Evolutionary conservation across 2,113 vertebrate genomes (phyloP).

Genomic region (Channa argus): DNA sequence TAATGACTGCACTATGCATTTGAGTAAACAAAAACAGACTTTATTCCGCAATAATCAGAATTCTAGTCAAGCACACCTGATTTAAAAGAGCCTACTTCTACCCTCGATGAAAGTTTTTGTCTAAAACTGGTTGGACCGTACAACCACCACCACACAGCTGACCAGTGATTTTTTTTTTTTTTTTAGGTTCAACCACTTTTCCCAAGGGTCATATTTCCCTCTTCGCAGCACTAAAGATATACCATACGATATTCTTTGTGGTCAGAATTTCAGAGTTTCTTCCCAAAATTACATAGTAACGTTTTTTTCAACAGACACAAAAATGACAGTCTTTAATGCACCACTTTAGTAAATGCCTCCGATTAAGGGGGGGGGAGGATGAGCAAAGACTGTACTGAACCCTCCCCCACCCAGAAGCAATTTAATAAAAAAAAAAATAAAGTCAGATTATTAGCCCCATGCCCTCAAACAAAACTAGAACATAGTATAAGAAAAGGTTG

Average conservation of each 20-base stretch:
- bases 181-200: slow-evolving; percentile 23
- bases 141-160: slow-evolving; percentile 38
- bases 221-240: slow-evolving; percentile 39
- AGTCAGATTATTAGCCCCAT: slow-evolving; percentile 33
- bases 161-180: slow-evolving; percentile 18
- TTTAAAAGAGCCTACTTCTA: slow-evolving; percentile 45
- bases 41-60: slow-evolving; percentile 6
- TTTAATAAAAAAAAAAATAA: slow-evolving; percentile 15
- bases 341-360: slow-evolving; percentile 62
- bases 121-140: slow-evolving; percentile 9
- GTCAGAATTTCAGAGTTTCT: slow-evolving; percentile 56
- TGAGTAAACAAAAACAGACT: slow-evolving; percentile 43
- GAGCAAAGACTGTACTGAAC: slow-evolving; percentile 40
- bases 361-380: slow-evolving; percentile 19
- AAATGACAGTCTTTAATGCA: slow-evolving; percentile 59
- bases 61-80: slow-evolving; percentile 32
- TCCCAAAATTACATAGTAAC: slow-evolving; percentile 63
- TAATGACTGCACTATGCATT: slow-evolving; percentile 46
- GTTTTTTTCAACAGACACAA: slow-evolving; percentile 41
- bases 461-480: slow-evolving; percentile 42
- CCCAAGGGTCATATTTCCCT: slow-evolving; percentile 38
- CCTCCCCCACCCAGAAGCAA: slow-evolving; percentile 14
- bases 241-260: slow-evolving; percentile 40
- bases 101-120: slow-evolving; percentile 20
- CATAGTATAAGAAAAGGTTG: slow-evolving; percentile 17